Conservation (phyloP, 2,113 vertebrate genomes). For the Haplotaxodon microlepis region DNA sequence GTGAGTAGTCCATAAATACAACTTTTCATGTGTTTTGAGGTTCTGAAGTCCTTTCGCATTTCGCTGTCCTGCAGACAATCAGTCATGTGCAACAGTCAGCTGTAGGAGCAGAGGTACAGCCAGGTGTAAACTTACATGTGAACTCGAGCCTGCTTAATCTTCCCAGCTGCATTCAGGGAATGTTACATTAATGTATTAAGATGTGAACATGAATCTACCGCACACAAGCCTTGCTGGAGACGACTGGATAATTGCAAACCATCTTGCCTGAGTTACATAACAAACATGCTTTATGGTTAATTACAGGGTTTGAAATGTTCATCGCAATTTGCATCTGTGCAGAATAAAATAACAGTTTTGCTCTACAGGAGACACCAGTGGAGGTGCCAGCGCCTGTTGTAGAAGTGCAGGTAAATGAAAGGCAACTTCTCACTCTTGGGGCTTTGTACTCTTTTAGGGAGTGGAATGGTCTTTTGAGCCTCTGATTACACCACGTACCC, state of each 20-base stretch:
- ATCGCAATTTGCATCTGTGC: neutral
- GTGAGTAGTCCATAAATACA: neutral
- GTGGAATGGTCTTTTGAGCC: neutral
- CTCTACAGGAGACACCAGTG: slow-evolving; percentile 28
- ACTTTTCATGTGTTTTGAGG: neutral
- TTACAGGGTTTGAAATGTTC: neutral
- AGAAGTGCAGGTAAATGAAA: slow-evolving; percentile 46
- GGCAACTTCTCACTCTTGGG: neutral
- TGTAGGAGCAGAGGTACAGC: neutral
- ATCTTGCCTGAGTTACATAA: neutral
- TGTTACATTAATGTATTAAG: neutral
- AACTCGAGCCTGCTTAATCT: neutral
- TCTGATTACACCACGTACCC: neutral
- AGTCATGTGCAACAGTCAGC: neutral
- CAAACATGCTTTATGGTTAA: neutral
- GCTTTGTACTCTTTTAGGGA: neutral
- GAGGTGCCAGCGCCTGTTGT: slow-evolving; percentile 1
- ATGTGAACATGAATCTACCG: neutral
- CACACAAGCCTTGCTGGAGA: neutral
- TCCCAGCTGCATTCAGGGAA: neutral
- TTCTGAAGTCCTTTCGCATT: neutral
- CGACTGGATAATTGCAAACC: neutral
- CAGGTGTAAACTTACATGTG: slow-evolving; percentile 20
- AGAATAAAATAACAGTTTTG: slow-evolving; percentile 15
- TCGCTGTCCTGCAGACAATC: slow-evolving; percentile 28